These are phyloP conservation scores for Oxyura jamaicensis DNA, from an alignment of 2,113 vertebrate genomes.

Conservation along the genomic window DNA sequence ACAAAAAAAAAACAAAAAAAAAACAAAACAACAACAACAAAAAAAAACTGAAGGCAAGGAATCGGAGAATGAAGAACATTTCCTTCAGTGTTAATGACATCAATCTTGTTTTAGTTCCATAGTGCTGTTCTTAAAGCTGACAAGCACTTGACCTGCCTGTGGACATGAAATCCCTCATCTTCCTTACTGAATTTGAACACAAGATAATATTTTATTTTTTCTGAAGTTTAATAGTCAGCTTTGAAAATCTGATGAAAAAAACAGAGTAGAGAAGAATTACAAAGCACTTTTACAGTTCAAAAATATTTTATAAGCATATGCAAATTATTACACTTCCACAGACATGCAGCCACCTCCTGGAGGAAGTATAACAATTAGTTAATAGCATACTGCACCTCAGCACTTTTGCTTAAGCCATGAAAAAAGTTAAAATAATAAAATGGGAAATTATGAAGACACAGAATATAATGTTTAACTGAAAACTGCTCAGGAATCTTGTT, in stretches of 20 bases:
- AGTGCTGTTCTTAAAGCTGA: background rate
- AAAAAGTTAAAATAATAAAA: background rate
- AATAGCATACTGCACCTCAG: background rate
- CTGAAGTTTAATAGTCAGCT: background rate
- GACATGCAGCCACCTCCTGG: background rate
- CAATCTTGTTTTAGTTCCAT: background rate
- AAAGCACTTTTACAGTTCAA: background rate
- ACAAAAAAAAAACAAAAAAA: too few relatives aligned
- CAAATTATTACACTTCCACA: background rate
- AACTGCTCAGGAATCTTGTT: background rate
- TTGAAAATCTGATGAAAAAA: background rate
- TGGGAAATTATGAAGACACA: background rate
- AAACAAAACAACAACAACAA: background rate
- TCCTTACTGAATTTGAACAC: background rate
- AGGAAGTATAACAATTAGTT: background rate
- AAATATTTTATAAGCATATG: background rate
- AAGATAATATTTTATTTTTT: background rate
- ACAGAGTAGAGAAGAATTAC: background rate
- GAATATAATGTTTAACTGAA: slow-evolving; percentile 29
- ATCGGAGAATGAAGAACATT: background rate
- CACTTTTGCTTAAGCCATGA: background rate
- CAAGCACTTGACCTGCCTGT: background rate
- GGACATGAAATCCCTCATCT: background rate
- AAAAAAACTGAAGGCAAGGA: accelerated
- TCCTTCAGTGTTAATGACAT: background rate